Percentiles rank a stretch among this genome's conserved stretches.
These are phyloP conservation scores for Sepioteuthis lessoniana DNA, from an alignment of 2,888 invertebrate species.

Conservation along the genomic window DNA sequence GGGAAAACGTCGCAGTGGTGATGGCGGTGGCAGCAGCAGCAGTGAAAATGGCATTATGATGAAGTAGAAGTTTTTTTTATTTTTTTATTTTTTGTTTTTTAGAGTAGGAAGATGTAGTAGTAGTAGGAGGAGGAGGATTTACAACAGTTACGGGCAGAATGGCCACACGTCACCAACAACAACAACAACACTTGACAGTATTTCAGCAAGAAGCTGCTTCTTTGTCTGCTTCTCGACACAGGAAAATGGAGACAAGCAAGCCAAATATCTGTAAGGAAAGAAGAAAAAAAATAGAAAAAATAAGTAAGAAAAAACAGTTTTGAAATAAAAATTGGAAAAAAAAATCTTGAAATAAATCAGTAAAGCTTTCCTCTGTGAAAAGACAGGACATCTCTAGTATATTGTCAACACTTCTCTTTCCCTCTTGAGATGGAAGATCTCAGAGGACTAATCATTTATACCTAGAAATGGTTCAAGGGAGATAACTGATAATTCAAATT, in stretches of 20 bases:
- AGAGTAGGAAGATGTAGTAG: not conserved
- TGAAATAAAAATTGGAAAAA: too few species aligned
- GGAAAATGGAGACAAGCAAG: slow-evolving; percentile 68
- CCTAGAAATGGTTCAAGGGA: too few species aligned
- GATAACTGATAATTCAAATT: too few species aligned
- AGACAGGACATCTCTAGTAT: too few species aligned
- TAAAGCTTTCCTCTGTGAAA: too few species aligned
- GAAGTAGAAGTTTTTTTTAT: not conserved
- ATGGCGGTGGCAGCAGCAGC: slow-evolving; percentile 35
- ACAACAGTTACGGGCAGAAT: slow-evolving; percentile 41
- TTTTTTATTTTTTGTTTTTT: not conserved
- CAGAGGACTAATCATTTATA: too few species aligned
- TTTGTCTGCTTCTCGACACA: slow-evolving; percentile 72
- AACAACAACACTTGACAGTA: slow-evolving; percentile 44
- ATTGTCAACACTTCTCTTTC: too few species aligned
- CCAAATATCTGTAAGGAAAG: slow-evolving; percentile 70
- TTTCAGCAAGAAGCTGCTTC: slow-evolving; percentile 69
- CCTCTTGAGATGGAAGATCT: too few species aligned
- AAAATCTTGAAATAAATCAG: too few species aligned
- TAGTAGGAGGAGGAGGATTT: not conserved
- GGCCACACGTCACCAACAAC: slow-evolving; percentile 47
- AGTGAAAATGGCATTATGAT: slow-evolving; percentile 35
- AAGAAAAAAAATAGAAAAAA: slow-evolving; percentile 59
- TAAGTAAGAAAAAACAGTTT: not conserved
- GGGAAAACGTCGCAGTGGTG: not conserved